A percentile compares a stretch with the other conserved stretches of the same genome.
Evolutionary conservation across 1,140 invertebrate species (phyloP).

Genomic region (Aplysia californica): DNA sequence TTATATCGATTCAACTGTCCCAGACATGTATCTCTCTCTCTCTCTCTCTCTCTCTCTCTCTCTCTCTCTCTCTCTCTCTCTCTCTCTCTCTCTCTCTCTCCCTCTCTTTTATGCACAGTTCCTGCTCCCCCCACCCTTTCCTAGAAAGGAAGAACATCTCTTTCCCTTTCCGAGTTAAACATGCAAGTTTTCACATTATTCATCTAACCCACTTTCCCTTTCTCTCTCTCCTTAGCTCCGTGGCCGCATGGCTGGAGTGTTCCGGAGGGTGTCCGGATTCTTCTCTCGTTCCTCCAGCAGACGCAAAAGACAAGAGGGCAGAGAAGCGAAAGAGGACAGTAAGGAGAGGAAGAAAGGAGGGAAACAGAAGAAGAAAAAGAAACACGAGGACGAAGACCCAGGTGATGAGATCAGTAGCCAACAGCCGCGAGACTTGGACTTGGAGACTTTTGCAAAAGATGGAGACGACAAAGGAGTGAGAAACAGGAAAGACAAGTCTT

Average conservation of each 20-base stretch:
- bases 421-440: neutral
- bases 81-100: conserved; percentile 4
- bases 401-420: neutral
- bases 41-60: conserved; percentile 9
- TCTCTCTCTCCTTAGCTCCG: conserved; percentile 1
- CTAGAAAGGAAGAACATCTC: neutral
- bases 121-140: neutral
- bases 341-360: neutral
- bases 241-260: neutral
- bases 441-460: neutral
- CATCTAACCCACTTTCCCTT: neutral
- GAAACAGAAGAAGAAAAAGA: conserved; percentile 16
- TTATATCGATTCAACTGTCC: neutral
- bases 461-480: neutral
- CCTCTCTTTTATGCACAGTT: neutral
- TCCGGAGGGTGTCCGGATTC: neutral
- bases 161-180: neutral
- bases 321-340: conserved; percentile 1
- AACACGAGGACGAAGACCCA: neutral
- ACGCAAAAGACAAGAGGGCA: neutral
- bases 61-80: conserved; percentile 11
- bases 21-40: neutral
- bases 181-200: neutral
- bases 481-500: neutral
- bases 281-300: neutral